phyloP scores from a whole-genome alignment of 2,888 invertebrate genomes.

The Ormyrus nitidulus region DNA sequence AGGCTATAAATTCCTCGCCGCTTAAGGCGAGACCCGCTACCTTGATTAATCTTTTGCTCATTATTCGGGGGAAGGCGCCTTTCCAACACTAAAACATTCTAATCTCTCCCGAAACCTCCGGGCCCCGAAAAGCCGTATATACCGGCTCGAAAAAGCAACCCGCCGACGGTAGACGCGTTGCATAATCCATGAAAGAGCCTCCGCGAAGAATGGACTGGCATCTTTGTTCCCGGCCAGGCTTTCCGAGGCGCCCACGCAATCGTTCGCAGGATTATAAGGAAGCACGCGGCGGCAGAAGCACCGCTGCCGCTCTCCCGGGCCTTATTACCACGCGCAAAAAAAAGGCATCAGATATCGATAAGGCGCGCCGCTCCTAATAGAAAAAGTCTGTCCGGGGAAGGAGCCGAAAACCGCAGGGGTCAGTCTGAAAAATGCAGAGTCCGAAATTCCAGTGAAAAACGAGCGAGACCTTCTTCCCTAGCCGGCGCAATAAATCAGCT shows the following conservation, averaged over 20 bases:
- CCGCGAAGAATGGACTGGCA: conserved; percentile 16
- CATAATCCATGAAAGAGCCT: conserved; percentile 48
- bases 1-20: conserved; percentile 45
- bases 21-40: conserved; percentile 26
- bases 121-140: no score
- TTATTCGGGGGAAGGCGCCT: no score
- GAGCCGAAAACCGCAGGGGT: conserved; percentile 57
- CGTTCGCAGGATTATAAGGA: conserved; percentile 46
- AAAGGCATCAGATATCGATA: no score
- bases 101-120: no score
- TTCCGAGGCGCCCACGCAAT: conserved; percentile 49
- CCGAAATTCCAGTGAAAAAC: conserved; percentile 55
- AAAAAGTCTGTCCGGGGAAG: neutral
- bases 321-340: neutral
- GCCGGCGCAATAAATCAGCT: conserved; percentile 45
- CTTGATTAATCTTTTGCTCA: conserved; percentile 33
- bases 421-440: conserved; percentile 55
- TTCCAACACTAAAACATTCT: no score
- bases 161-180: conserved; percentile 5
- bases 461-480: conserved; percentile 33
- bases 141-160: conserved; percentile 5
- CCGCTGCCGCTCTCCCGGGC: neutral
- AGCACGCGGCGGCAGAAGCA: neutral
- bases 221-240: conserved; percentile 37
- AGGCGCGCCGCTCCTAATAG: no score